A percentile compares a stretch with the other conserved stretches of the same genome.
phyloP scores from a whole-genome alignment of 2,888 invertebrate genomes.

The Caenorhabditis becei region DNA sequence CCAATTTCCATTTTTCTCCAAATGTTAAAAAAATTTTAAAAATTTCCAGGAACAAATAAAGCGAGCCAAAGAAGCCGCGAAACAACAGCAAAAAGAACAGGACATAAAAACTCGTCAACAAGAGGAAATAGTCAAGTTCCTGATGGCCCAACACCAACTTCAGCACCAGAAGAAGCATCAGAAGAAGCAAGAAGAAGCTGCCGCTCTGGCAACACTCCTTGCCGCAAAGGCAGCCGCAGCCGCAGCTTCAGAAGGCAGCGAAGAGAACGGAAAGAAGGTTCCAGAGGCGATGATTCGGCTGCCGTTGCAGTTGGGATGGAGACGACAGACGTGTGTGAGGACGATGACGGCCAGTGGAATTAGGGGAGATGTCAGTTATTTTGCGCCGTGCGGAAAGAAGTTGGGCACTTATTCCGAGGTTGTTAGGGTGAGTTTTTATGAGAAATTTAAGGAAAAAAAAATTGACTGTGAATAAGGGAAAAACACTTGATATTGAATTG shows the following conservation, averaged over 20 bases:
- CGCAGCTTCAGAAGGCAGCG: constrained; percentile 9
- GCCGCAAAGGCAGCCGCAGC: constrained; percentile 8
- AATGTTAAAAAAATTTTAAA: not conserved
- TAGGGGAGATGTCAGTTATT: constrained; percentile 94
- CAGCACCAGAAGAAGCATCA: constrained; percentile 32
- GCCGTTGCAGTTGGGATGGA: constrained; percentile 70
- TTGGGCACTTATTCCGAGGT: constrained; percentile 86
- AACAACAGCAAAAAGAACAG: constrained; percentile 32
- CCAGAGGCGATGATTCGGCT: constrained; percentile 34
- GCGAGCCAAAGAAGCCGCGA: constrained; percentile 16
- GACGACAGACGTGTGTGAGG: constrained; percentile 75
- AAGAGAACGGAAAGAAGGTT: constrained; percentile 13
- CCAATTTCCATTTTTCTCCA: too few species aligned
- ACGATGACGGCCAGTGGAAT: constrained; percentile 85
- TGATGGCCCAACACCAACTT: constrained; percentile 38
- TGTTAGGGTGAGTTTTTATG: constrained; percentile 83
- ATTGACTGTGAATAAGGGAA: too few species aligned
- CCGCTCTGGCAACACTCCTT: constrained; percentile 5
- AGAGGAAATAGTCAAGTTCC: constrained; percentile 30
- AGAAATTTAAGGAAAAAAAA: not conserved
- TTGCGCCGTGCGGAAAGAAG: constrained; percentile 86
- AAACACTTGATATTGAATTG: too few species aligned
- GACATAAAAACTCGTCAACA: constrained; percentile 17
- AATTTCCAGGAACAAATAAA: constrained; percentile 32
- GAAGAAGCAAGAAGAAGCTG: constrained; percentile 34